Percentiles rank a stretch among this genome's conserved stretches.
phyloP scores from a whole-genome alignment of 2,888 invertebrate species.

The Heliothis peltigera region DNA sequence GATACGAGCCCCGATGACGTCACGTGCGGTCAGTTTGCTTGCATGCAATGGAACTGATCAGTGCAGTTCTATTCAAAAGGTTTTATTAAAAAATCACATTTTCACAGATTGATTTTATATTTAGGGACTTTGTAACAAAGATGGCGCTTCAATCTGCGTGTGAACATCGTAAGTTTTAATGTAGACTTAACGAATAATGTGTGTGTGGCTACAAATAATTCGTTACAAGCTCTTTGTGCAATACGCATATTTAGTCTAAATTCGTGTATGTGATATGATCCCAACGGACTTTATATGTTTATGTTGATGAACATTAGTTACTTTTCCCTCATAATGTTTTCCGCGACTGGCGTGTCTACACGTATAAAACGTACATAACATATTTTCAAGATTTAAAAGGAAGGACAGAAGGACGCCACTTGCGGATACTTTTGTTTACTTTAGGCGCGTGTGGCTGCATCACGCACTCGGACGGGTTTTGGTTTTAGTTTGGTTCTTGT shows the following conservation, averaged over 20 bases:
- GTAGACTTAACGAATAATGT: no score
- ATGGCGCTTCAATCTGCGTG: no score
- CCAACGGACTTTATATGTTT: conserved; percentile 8
- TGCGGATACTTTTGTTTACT: conserved; percentile 5
- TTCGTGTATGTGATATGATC: conserved; percentile 8
- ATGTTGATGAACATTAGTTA: conserved; percentile 17
- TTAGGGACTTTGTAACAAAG: no score
- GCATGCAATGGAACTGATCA: conserved; percentile 42
- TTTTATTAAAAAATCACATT: no score
- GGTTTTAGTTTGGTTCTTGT: no score
- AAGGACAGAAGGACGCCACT: conserved; percentile 10
- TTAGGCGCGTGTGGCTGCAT: neutral
- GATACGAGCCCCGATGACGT: conserved; percentile 8
- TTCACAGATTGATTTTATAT: no score
- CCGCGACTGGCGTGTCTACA: conserved; percentile 2
- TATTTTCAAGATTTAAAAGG: conserved; percentile 14
- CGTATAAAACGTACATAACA: conserved; percentile 9
- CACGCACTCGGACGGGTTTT: no score
- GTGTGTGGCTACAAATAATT: conserved; percentile 3
- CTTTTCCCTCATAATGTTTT: conserved; percentile 13
- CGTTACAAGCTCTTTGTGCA: conserved; percentile 11
- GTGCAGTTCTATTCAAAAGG: conserved; percentile 61
- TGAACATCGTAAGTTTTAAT: no score
- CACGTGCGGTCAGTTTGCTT: neutral
- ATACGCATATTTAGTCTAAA: conserved; percentile 6